A percentile compares a stretch with the other conserved stretches of the same genome.
phyloP scores from a whole-genome alignment of 2,113 vertebrate species.

The Mixornis gularis region DNA sequence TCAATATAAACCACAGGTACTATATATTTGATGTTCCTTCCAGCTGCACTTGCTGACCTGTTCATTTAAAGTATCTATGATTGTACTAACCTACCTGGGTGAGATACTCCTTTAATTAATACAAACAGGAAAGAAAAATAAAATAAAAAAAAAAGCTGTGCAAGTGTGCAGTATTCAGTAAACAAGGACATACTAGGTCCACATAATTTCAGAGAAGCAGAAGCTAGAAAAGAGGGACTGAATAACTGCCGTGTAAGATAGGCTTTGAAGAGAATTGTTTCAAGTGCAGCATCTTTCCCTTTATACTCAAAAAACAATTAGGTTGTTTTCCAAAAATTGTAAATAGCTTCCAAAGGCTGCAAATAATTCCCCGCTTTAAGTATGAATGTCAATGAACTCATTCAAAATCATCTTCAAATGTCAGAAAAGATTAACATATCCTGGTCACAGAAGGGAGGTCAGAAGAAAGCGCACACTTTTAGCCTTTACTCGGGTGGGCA shows the following conservation, averaged over 20 bases:
- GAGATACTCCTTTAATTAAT: slow-evolving; percentile 48
- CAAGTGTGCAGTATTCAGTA: background rate
- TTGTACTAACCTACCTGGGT: slow-evolving; percentile 11
- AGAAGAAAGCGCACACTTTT: background rate
- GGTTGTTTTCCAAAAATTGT: slow-evolving; percentile 1
- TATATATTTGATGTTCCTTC: slow-evolving; percentile 37
- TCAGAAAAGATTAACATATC: slow-evolving; percentile 49
- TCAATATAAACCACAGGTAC: slow-evolving; percentile 50
- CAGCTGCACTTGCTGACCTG: slow-evolving; percentile 29
- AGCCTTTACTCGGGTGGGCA: background rate
- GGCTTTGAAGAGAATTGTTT: slow-evolving; percentile 6
- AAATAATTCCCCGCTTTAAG: slow-evolving; percentile 23
- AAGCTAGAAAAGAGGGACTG: background rate
- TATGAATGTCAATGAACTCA: slow-evolving; percentile 38
- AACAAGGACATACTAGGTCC: slow-evolving; percentile 24
- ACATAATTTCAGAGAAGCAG: slow-evolving; percentile 24
- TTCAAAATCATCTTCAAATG: slow-evolving; percentile 49
- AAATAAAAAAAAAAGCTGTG: background rate
- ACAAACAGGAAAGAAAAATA: background rate
- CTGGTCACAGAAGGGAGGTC: slow-evolving; percentile 29
- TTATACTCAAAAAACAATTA: slow-evolving; percentile 16
- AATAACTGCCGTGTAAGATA: background rate
- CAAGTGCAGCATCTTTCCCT: background rate
- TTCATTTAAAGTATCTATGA: slow-evolving; percentile 34
- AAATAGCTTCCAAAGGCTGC: background rate